Percentiles rank a stretch among this genome's conserved stretches.
These are phyloP conservation scores for Mustela lutreola DNA, from an alignment of 2,113 vertebrate species.

Conservation along the genomic window DNA sequence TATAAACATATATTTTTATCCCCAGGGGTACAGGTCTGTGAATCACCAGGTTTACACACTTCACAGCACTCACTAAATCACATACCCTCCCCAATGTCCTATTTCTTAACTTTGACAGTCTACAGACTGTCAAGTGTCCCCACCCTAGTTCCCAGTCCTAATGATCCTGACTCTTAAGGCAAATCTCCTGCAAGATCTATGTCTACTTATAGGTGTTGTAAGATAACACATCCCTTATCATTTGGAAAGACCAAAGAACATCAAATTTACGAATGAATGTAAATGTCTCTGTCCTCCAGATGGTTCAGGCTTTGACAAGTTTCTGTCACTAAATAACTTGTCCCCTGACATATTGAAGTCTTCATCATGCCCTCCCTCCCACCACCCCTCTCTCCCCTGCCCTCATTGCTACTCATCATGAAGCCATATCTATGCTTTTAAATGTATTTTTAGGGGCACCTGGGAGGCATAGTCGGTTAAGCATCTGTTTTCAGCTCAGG, in stretches of 20 bases:
- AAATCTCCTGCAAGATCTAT: neutral
- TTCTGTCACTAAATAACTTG: neutral
- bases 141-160: neutral
- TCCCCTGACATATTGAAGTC: neutral
- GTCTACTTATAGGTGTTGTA: neutral
- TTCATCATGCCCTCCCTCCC: neutral
- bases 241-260: neutral
- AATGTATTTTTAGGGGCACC: neutral
- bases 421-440: neutral
- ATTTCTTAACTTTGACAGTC: neutral
- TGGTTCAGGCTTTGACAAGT: neutral
- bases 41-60: no score
- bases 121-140: neutral
- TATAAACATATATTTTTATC: no score
- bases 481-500: neutral
- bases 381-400: neutral
- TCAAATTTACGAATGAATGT: neutral
- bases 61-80: no score
- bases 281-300: neutral
- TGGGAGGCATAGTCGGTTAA: neutral
- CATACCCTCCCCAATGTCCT: no score
- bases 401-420: neutral
- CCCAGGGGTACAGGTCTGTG: no score
- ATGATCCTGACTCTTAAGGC: neutral
- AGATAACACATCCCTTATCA: neutral